A percentile compares a stretch with the other conserved stretches of the same genome.
Conservation (phyloP, 2,113 vertebrate genomes). For the Aldabrachelys gigantea region DNA sequence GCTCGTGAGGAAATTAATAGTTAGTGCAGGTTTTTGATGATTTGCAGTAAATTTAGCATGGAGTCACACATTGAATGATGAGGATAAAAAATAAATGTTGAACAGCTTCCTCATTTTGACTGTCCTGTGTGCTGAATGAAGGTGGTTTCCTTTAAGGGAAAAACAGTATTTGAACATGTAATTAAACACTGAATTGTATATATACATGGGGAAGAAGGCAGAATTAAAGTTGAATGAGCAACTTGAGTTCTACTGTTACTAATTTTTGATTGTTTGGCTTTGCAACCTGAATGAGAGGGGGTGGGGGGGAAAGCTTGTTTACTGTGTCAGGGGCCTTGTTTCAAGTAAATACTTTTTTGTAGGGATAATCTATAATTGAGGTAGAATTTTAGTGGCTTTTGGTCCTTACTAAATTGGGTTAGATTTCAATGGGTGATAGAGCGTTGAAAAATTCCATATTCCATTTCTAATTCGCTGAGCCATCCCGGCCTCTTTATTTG, state of each 20-base stretch:
- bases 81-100: conserved; percentile 22
- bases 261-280: not conserved
- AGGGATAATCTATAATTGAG: not conserved
- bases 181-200: not conserved
- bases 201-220: not conserved
- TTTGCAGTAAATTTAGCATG: not conserved
- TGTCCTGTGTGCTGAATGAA: not conserved
- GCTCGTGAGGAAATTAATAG: not conserved
- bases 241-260: not conserved
- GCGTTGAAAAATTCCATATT: not conserved
- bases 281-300: no score
- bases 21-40: not conserved
- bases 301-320: not conserved
- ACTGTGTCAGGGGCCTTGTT: not conserved
- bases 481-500: not conserved
- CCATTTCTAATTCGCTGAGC: not conserved
- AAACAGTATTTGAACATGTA: conserved; percentile 6
- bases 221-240: not conserved
- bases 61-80: not conserved
- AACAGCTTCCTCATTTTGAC: not conserved
- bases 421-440: not conserved
- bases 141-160: not conserved
- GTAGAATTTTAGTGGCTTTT: not conserved
- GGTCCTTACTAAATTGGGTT: not conserved
- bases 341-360: not conserved